A percentile compares a stretch with the other conserved stretches of the same genome.
Evolutionary conservation across 2,888 invertebrate species (phyloP).

Genomic region (Tenthredo notha): DNA sequence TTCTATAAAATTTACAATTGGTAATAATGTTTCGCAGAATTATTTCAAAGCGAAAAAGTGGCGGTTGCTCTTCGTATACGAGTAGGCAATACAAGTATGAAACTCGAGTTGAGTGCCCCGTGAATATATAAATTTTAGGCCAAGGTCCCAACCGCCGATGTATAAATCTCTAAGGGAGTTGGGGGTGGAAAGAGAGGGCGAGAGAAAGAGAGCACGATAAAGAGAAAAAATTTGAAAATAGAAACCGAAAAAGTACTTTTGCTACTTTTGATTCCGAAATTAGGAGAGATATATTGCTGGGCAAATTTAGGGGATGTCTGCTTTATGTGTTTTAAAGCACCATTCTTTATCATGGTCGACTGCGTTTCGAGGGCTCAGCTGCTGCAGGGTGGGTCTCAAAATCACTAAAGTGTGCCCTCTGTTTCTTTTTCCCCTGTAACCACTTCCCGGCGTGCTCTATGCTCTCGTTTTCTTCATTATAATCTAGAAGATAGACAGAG

Average conservation of each 20-base stretch:
- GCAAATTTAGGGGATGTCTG: conserved; percentile 41
- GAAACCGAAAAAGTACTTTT: conserved; percentile 41
- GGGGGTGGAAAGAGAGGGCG: background rate
- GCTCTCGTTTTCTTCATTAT: conserved; percentile 2
- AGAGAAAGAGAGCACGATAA: background rate
- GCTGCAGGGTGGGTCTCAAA: background rate
- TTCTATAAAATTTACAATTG: background rate
- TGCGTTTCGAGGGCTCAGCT: conserved; percentile 31
- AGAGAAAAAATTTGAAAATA: conserved; percentile 25
- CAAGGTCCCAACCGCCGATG: background rate
- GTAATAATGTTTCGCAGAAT: background rate
- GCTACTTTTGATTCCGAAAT: conserved; percentile 42
- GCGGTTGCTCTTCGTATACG: background rate
- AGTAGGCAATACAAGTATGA: background rate
- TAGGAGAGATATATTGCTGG: conserved; percentile 31
- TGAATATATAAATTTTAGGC: conserved; percentile 21
- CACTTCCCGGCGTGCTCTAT: background rate
- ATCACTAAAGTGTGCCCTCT: conserved; percentile 29
- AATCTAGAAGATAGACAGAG: background rate
- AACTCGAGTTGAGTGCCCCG: conserved; percentile 20
- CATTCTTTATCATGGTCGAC: conserved; percentile 47
- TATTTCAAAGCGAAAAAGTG: background rate
- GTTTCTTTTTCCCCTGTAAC: background rate
- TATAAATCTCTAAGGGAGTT: background rate
- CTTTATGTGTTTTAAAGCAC: conserved; percentile 48